Evolutionary conservation across 2,113 vertebrate genomes (phyloP).

Genomic region (Bagarius yarrelli): DNA sequence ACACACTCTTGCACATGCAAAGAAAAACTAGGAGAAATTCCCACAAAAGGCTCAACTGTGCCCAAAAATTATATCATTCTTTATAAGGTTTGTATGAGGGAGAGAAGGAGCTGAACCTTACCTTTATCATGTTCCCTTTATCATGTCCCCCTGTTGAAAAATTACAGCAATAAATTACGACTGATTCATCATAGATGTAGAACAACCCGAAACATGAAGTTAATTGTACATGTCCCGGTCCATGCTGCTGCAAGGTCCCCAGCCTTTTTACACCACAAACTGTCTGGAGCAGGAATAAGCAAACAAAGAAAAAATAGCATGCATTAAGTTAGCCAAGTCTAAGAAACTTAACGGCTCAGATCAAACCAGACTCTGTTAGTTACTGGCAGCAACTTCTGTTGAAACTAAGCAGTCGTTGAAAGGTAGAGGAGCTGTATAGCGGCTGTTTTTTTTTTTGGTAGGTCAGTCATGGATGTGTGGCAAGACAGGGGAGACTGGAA

Average conservation of each 20-base stretch:
- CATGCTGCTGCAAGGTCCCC: slow-evolving; percentile 9
- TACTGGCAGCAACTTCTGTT: slow-evolving; percentile 26
- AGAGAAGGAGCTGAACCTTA: slow-evolving; percentile 8
- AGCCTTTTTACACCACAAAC: slow-evolving; percentile 35
- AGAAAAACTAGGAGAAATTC: slow-evolving; percentile 28
- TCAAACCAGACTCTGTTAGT: slow-evolving; percentile 16
- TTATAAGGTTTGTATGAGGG: slow-evolving; percentile 30
- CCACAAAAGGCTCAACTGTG: slow-evolving; percentile 29
- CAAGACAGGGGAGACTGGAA: slow-evolving; percentile 11
- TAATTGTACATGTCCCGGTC: slow-evolving; percentile 7
- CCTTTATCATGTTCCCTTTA: neutral
- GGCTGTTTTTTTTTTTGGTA: slow-evolving; percentile 27
- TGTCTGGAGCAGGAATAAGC: slow-evolving; percentile 18
- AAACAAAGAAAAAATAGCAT: slow-evolving; percentile 11
- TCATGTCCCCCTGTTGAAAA: neutral
- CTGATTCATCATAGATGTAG: neutral
- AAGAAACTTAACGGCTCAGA: neutral
- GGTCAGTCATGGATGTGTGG: slow-evolving; percentile 11
- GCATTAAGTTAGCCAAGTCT: neutral
- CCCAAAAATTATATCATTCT: slow-evolving; percentile 49
- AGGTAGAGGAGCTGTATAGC: slow-evolving; percentile 9
- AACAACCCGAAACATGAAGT: neutral
- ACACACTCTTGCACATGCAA: slow-evolving; percentile 2
- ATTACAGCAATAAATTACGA: neutral
- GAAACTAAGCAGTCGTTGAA: slow-evolving; percentile 20